Evolutionary conservation across 2,113 vertebrate species (phyloP), one percentile per base, ranked within the genome.

Genomic region (Drymodes brunneopygia): DNA sequence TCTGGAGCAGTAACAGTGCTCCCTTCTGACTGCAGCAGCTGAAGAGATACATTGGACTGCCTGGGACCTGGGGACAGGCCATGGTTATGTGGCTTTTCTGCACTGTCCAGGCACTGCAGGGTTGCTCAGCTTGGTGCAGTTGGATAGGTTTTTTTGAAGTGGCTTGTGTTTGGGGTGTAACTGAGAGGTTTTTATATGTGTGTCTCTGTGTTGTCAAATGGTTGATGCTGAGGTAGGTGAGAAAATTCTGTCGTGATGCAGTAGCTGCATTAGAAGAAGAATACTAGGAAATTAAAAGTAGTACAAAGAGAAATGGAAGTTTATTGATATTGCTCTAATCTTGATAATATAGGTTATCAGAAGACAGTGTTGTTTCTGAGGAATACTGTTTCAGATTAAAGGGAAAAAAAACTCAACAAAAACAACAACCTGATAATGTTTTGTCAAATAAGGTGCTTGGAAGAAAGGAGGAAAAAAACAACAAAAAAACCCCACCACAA

Each of bases 31-130:
- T 27, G 65, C 0, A 1, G 16, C 16, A 40, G 44, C 67, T 70
- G 28, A 12, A 28, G 42, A 67, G 48, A 7, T 62, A 7, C 47
- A 1, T 10, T 31, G 31, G 23, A 5, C 50, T 25, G 67, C 44
- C 15, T 8, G 5, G 29, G 15, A 11, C 10, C 3, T 7, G 50
- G 44, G 84, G 31, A 47, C n/a, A 42, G 31, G 28, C 33, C 5
- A 0, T 11, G 29, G n/a, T 13, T 27, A 35, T 2, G 0, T 0
- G 8, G 24, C 45, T 73, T 14, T 61, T 25, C 12, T 1, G 3
- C 0, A 0, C 29, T 38, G 19, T 4, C 21, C 15, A n/a, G 31
- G 51, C 21, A 5, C 74, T 3, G 5, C 45, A 2, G 4, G 1
- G 29, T 7, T 38, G 54, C 54, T 80, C 58, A 13, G 35, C 42